Percentiles rank a stretch among this genome's conserved stretches.
These are phyloP conservation scores for Ictidomys tridecemlineatus DNA, from an alignment of 2,113 vertebrate genomes.

Conservation along the genomic window DNA sequence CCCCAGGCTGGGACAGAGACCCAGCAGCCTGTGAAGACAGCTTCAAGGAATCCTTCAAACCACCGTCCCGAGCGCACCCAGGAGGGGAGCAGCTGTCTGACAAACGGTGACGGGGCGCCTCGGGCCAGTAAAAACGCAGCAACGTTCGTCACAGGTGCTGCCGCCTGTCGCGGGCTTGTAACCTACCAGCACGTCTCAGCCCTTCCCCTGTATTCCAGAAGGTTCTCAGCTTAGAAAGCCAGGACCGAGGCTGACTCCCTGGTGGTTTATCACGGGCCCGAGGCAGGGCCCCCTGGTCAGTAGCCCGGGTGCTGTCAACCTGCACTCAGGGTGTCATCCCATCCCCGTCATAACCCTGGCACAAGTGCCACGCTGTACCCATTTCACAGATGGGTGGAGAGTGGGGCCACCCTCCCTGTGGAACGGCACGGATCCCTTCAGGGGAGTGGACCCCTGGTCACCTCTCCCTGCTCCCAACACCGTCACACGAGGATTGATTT, in stretches of 20 bases:
- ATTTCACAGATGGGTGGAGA: neutral
- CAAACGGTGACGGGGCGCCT: too few species aligned
- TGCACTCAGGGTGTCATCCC: too few species aligned
- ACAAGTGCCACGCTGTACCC: neutral
- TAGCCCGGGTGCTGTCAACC: too few species aligned
- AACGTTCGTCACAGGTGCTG: accelerated
- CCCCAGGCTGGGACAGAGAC: constrained; percentile 37
- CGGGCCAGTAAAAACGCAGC: neutral
- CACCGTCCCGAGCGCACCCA: neutral
- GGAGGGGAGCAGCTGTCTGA: neutral
- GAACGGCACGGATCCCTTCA: accelerated
- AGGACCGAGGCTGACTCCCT: neutral
- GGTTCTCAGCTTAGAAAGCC: neutral
- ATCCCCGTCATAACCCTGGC: too few species aligned
- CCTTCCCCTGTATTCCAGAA: neutral
- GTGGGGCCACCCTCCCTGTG: neutral
- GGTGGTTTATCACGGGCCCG: neutral
- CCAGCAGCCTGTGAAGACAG: constrained; percentile 36
- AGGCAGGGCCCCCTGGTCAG: too few species aligned
- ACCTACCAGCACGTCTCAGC: accelerated
- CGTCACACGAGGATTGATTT: neutral
- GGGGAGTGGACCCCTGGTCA: too few species aligned
- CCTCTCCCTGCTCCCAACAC: neutral
- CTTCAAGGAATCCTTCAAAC: neutral
- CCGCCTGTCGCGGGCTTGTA: accelerated